Evolutionary conservation across 2,888 invertebrate genomes (phyloP), one percentile per base, ranked within the genome.

Genomic region (Tupiocoris notatus): DNA sequence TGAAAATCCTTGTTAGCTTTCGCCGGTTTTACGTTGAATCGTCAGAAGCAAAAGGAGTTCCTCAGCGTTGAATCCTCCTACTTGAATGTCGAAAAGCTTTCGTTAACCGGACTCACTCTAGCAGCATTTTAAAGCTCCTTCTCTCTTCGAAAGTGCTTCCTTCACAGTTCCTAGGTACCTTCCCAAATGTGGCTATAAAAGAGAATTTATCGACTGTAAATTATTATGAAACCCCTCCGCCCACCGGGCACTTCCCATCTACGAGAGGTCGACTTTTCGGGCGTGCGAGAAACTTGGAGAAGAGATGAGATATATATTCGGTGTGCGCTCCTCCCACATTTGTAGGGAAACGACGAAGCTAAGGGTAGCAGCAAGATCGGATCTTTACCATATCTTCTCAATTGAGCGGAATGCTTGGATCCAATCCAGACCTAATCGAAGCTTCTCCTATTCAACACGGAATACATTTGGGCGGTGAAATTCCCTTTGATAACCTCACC

Each of bases 51-150:
- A 39, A 39, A 7, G 39, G 39, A 39, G 39, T 12, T 39, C 12
- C 12, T 39, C 39, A 39, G n/a, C n/a, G n/a, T n/a, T n/a, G n/a
- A 39, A 12, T 12, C 39, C 12, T 12, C n/a, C 39, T 12, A 39
- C 39, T 39, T 12, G 39, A 12, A 12, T 3, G 39, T 39, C 6
- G 39, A 39, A 39, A 7, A 12, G 39, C 12, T 39, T 39, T 39
- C 39, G 39, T 3, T 12, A 39, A 39, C 39, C 39, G 12, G 39
- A 39, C 39, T 3, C 3, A 12, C 39, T 39, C 39, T 39, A 39
- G 39, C 39, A 65, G 65, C 20, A 17, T 65, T 65, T 25, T 25
- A 25, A 39, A 56, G 9, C 22, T 67, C 56, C n/a, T 39, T 67
- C 21, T 16, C 20, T 24, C n/a, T 22, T n/a, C 23, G 21, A 57